Evolutionary conservation across 2,797 vertebrate species (phyloP).

Genomic region (Salarias fasciatus): DNA sequence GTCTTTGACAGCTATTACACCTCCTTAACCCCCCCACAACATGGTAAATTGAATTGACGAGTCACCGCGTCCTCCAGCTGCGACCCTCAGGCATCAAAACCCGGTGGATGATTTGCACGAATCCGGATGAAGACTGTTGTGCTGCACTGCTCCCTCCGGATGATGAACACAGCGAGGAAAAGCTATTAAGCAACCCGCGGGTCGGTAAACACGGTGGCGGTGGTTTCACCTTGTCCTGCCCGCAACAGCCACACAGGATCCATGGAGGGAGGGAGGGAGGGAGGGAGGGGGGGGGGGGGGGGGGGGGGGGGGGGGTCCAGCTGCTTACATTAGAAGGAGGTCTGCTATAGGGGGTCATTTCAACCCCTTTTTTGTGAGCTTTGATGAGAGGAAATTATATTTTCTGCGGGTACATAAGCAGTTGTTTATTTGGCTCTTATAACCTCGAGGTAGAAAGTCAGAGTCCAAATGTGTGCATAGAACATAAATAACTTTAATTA

Average conservation of each 20-base stretch:
- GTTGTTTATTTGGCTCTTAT: too few species aligned
- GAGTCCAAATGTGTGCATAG: too few species aligned
- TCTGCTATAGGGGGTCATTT: too few species aligned
- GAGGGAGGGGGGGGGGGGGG: too few species aligned
- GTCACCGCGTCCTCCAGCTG: conserved; percentile 60
- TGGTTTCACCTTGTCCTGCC: conserved; percentile 35
- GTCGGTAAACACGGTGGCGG: conserved; percentile 26
- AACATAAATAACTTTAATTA: too few species aligned
- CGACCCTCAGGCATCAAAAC: conserved; percentile 45
- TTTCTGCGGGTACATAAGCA: too few species aligned
- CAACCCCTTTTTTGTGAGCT: too few species aligned
- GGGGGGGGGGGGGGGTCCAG: too few species aligned
- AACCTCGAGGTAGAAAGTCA: too few species aligned
- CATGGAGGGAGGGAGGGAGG: too few species aligned
- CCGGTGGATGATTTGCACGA: conserved; percentile 44
- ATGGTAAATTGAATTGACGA: conserved; percentile 53
- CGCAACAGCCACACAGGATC: neutral
- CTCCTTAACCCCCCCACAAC: conserved; percentile 10
- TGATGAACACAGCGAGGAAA: conserved; percentile 17
- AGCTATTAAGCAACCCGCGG: conserved; percentile 19
- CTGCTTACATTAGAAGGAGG: too few species aligned
- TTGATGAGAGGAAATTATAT: too few species aligned
- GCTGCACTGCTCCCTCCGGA: conserved; percentile 26
- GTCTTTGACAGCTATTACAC: conserved; percentile 47
- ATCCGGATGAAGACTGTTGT: conserved; percentile 29